phyloP scores from a whole-genome alignment of 2,797 vertebrate species.

The Tamandua tetradactyla region DNA sequence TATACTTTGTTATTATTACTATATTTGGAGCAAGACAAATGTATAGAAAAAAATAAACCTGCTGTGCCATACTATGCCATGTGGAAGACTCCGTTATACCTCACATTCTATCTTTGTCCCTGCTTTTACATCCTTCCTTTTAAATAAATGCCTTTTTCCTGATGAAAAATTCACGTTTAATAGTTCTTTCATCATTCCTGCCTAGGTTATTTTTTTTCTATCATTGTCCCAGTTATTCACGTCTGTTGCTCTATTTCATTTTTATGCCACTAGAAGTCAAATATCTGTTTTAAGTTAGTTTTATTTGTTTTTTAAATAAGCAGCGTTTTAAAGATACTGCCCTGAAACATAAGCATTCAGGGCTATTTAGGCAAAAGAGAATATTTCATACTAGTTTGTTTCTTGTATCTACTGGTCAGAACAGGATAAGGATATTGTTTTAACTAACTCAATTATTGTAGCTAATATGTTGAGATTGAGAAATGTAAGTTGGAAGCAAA shows the following conservation, averaged over 20 bases:
- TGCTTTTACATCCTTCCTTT: not conserved
- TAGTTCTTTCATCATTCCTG: not conserved
- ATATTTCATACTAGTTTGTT: not conserved
- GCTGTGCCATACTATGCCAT: not conserved
- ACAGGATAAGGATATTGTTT: slow-evolving; percentile 5
- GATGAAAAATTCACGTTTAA: not conserved
- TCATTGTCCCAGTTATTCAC: not conserved
- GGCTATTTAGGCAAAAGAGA: not conserved
- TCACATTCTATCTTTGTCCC: not conserved
- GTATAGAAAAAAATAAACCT: not conserved
- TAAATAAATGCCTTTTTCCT: not conserved
- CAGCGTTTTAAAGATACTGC: not conserved
- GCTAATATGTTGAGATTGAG: not conserved
- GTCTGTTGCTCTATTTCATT: not conserved
- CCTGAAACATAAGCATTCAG: not conserved
- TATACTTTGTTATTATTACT: not conserved
- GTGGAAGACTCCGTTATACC: not conserved
- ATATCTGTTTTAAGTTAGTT: not conserved
- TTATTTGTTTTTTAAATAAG: not conserved
- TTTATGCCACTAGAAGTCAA: slow-evolving; percentile 16
- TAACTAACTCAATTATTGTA: not conserved
- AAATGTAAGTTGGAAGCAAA: slow-evolving; percentile 24
- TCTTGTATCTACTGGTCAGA: not conserved
- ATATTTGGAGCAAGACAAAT: not conserved
- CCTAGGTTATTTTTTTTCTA: not conserved